Percentiles rank a stretch among this genome's conserved stretches.
These are phyloP conservation scores for Caenorhabditis imperialis DNA, from an alignment of 2,888 invertebrate genomes.

Conservation along the genomic window DNA sequence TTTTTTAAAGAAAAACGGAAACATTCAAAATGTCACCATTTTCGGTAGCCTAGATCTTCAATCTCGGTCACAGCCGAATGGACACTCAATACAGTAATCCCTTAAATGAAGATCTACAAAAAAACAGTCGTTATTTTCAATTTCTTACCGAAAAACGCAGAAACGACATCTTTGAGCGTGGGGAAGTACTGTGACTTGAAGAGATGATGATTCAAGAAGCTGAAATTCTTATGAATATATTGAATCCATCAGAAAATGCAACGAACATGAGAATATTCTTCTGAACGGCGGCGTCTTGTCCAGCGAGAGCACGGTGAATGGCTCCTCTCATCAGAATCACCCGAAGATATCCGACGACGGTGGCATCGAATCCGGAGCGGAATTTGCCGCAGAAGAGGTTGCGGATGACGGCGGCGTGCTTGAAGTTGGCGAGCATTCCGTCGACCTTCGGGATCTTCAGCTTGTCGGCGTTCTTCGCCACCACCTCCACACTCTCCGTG, in stretches of 20 bases:
- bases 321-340: constrained; percentile 50
- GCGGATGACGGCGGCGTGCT: constrained; percentile 44
- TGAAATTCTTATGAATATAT: constrained; percentile 83
- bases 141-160: constrained; percentile 62
- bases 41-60: no score
- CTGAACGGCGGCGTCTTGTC: constrained; percentile 81
- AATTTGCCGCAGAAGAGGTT: constrained; percentile 28
- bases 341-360: constrained; percentile 40
- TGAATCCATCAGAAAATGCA: no score
- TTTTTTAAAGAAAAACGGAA: no score
- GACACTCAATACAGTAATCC: no score
- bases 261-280: constrained; percentile 86
- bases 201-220: constrained; percentile 83
- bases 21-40: no score
- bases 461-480: constrained; percentile 48
- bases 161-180: constrained; percentile 66
- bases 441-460: constrained; percentile 48
- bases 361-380: constrained; percentile 9
- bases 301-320: constrained; percentile 49
- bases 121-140: no score
- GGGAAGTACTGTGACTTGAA: constrained; percentile 70
- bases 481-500: constrained; percentile 36
- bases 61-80: no score
- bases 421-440: constrained; percentile 39
- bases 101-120: no score